Base-by-base conservation (phyloP, 2,888 invertebrate species). In the Euzetes globulus region DNA sequence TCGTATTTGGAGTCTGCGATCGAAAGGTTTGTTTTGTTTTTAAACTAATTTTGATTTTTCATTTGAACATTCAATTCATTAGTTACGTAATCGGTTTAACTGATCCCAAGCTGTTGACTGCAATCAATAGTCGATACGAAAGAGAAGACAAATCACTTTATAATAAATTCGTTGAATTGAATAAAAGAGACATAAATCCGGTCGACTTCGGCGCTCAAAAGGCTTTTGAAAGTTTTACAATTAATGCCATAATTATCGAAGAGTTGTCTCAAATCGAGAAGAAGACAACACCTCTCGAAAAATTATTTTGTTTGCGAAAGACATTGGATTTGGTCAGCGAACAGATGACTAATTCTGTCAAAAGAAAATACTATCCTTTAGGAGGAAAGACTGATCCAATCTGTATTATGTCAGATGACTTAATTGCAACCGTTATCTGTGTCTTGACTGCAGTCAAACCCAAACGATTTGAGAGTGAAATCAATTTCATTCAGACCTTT, bases 321-420 rank as follows among this genome's bases (percentile, higher is more conserved):
- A 75, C 60, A 37, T 50, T 75, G 50, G 72, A 75, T 50, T 71
- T 60, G 15, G 63, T 75, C 11, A 75, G 50, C 33, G 75, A 72
- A 47, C 41, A 55, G 22, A 29, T 75, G 25, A 72, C 41, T 17
- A 22, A 25, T 47, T 50, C 75, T 13, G 72, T 72, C 22, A 60
- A 72, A 15, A 17, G 55, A 41, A 41, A 60, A 37, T 71, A 71
- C n/a, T 52, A 55, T 11, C 29, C 71, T 22, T 29, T 71, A 22
- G 70, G 70, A 17, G 22, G 13, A 11, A 29, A 37, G 17, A 33
- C 22, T n/a, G 60, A 75, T 25, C 33, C 50, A 13, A 33, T 72
- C 27, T 72, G 63, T 47, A 75, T 75, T 52, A 58, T 75, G 63
- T 72, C 75, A 3, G 75, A 75, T 33, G 75, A 75, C 55, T 55